A percentile compares a stretch with the other conserved stretches of the same genome.
phyloP scores from a whole-genome alignment of 2,888 invertebrate species.

The Pseudoips prasinana region DNA sequence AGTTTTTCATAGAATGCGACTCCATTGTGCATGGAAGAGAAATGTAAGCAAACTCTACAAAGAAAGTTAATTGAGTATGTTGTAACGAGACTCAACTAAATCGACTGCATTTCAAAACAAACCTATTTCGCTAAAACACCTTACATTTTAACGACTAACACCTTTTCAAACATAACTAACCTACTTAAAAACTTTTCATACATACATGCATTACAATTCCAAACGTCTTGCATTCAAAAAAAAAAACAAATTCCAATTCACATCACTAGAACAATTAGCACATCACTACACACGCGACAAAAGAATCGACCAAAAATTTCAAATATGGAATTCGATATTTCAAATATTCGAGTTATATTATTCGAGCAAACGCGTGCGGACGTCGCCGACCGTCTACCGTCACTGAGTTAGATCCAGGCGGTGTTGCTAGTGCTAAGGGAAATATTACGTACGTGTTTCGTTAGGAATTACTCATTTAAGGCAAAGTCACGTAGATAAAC shows the following conservation, averaged over 20 bases:
- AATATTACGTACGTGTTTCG: slow-evolving; percentile 5
- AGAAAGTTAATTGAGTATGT: too few relatives aligned
- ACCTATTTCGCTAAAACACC: too few relatives aligned
- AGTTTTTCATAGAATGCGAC: too few relatives aligned
- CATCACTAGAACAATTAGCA: slow-evolving; percentile 21
- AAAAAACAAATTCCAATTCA: slow-evolving; percentile 11
- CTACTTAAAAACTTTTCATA: slow-evolving; percentile 1
- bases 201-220: slow-evolving; percentile 29
- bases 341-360: slow-evolving; percentile 2
- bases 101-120: too few relatives aligned
- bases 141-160: not conserved
- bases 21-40: too few relatives aligned
- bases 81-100: too few relatives aligned
- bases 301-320: slow-evolving; percentile 1
- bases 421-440: slow-evolving; percentile 25
- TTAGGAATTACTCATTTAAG: slow-evolving; percentile 8
- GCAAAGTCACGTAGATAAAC: too few relatives aligned
- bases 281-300: slow-evolving; percentile 9
- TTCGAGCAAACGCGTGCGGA: slow-evolving; percentile 26
- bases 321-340: slow-evolving; percentile 6
- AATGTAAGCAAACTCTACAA: too few relatives aligned
- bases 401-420: slow-evolving; percentile 33
- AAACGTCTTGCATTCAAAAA: slow-evolving; percentile 14
- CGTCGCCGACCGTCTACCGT: slow-evolving; percentile 31
- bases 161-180: not conserved